Base-by-base conservation (phyloP, 2,888 invertebrate species). In the Temnothorax ravouxi region DNA sequence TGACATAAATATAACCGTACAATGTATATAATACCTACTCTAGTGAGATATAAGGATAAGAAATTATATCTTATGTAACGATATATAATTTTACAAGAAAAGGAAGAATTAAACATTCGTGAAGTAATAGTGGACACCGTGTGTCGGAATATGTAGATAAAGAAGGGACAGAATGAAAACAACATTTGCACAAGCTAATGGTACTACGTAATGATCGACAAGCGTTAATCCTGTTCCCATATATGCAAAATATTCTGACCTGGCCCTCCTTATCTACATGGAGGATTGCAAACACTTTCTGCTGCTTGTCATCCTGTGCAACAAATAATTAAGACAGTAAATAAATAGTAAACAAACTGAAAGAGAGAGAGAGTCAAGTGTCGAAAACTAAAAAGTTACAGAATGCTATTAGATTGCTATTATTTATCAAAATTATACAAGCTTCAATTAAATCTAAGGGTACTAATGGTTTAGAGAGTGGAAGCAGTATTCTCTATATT, bases 261-360 rank as follows among this genome's bases (percentile, higher is more conserved):
- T 95, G 95, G 91, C 94, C 95, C 91, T 95, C 95, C 92, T 95
- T 94, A 94, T 95, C 95, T 94, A 95, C 93, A 93, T 94, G 95
- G 93, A 95, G 93, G 92, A 95, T 94, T 86, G 95, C 95, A 93
- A 93, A 94, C 93, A 95, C 94, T 94, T 95, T 95, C 93, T 95
- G 95, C 92, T 91, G 93, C 93, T 95, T 95, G 91, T 95, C 94
- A 93, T 95, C 95, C 95, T 95, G 94, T 92, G 93, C 91, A 93
- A 94, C 90, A 95, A 93, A 94, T 89, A 93, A 89, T 91, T 84
- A 92, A 89, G 90, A 91, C 84, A 92, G 72, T 86, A 84, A 83
- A 84, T 72, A 87, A 72, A 87, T 34, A 67, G 77, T 75, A 88
- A 90, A 85, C 34, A 84, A 87, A 83, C 5, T 18, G 83, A 77